Percentiles rank a stretch among this genome's conserved stretches.
Evolutionary conservation across 2,113 vertebrate species (phyloP).

Genomic region (Zapus hudsonius): DNA sequence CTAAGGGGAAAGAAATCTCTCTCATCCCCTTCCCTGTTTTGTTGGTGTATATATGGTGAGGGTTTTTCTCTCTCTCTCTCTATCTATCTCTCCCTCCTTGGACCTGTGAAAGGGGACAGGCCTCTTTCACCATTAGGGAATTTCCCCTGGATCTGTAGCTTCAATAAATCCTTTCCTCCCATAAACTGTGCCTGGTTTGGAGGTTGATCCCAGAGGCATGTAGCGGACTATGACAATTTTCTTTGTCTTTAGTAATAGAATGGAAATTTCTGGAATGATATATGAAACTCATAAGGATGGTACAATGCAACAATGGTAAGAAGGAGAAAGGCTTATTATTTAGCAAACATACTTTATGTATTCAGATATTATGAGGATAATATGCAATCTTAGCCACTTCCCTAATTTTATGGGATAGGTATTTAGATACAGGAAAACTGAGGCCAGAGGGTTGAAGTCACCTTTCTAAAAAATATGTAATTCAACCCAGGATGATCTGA

Average conservation of each 20-base stretch:
- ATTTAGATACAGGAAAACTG: background rate
- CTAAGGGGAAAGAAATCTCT: too few relatives aligned
- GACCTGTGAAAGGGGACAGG: too few relatives aligned
- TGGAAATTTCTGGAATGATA: background rate
- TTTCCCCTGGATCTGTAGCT: too few relatives aligned
- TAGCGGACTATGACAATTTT: too few relatives aligned
- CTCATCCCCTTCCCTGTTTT: too few relatives aligned
- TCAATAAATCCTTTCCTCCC: too few relatives aligned
- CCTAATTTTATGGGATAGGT: background rate
- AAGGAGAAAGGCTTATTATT: background rate
- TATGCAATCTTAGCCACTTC: background rate
- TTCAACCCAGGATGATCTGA: background rate
- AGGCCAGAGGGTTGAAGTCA: background rate
- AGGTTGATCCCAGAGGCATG: too few relatives aligned
- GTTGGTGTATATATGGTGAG: too few relatives aligned
- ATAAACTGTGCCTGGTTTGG: too few relatives aligned
- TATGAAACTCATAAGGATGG: background rate
- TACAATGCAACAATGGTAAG: background rate
- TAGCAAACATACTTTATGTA: background rate
- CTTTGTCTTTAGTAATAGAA: background rate
- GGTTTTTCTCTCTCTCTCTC: too few relatives aligned
- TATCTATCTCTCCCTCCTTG: too few relatives aligned
- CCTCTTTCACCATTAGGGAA: too few relatives aligned
- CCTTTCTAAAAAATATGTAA: background rate
- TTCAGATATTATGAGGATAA: background rate